These are phyloP conservation scores for western clawed frog (Xenopus tropicalis) DNA, from an alignment of 2,113 vertebrate genomes.

Conservation along the genomic window UCB_Xtro_10.0 CM004444.2:78323001-78323500, in stretches of 20 bases:
- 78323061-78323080: constrained; percentile 78
- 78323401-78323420: no score
- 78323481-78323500: no score
- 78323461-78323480: no score
- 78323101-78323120: constrained; percentile 88
- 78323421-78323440: no score
- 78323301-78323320: no score
- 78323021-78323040: constrained; percentile 88
- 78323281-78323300: no score
- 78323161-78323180: constrained; percentile 87
- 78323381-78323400: no score
- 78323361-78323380: no score
- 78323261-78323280: no score
- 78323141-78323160: constrained; percentile 91
- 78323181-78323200: constrained; percentile 92
- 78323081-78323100: constrained; percentile 65
- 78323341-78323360: no score
- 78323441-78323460: no score
- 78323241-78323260: not conserved
- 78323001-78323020: constrained; percentile 59
- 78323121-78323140: constrained; percentile 94
- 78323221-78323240: constrained; percentile 68
- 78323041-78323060: constrained; percentile 92
- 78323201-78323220: constrained; percentile 97
- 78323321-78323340: no score